Evolutionary conservation across 2,888 invertebrate species (phyloP).

Genomic region (Trilocha varians): DNA sequence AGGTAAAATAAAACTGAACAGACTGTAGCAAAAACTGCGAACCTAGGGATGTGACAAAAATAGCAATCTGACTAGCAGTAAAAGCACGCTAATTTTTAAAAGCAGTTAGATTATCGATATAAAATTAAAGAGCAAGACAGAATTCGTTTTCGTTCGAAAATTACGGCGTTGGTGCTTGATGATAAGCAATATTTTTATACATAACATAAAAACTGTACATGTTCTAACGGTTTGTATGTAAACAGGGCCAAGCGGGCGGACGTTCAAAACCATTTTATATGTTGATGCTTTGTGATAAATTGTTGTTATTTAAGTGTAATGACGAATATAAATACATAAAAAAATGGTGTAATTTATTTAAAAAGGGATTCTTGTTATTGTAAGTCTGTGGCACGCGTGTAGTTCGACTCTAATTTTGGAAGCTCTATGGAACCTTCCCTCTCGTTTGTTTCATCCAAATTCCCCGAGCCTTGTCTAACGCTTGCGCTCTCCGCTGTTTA

Average conservation of each 20-base stretch:
- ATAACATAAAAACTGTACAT: conserved; percentile 18
- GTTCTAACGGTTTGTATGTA: conserved; percentile 55
- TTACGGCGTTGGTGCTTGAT: conserved; percentile 70
- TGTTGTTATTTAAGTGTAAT: conserved; percentile 74
- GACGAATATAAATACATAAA: conserved; percentile 59
- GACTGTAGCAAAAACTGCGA: too few relatives aligned
- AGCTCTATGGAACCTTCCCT: background rate
- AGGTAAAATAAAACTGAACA: too few relatives aligned
- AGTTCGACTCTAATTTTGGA: conserved; percentile 26
- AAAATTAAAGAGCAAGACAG: background rate
- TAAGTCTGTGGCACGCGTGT: conserved; percentile 62
- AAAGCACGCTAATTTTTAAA: too few relatives aligned
- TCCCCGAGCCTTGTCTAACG: conserved; percentile 25
- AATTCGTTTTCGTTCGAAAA: background rate
- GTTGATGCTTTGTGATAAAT: conserved; percentile 67
- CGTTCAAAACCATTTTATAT: conserved; percentile 43
- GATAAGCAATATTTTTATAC: conserved; percentile 74
- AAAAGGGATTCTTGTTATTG: conserved; percentile 41
- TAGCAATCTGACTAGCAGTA: too few relatives aligned
- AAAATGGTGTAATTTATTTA: conserved; percentile 51
- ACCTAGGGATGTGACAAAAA: too few relatives aligned
- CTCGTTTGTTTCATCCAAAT: conserved; percentile 72
- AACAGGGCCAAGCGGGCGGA: conserved; percentile 23
- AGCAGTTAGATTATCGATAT: background rate
- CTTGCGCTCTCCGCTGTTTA: conserved; percentile 5